Percentiles rank a stretch among this genome's conserved stretches.
Evolutionary conservation across 2,888 invertebrate species (phyloP).

Genomic region (Eupithecia subfuscata): DNA sequence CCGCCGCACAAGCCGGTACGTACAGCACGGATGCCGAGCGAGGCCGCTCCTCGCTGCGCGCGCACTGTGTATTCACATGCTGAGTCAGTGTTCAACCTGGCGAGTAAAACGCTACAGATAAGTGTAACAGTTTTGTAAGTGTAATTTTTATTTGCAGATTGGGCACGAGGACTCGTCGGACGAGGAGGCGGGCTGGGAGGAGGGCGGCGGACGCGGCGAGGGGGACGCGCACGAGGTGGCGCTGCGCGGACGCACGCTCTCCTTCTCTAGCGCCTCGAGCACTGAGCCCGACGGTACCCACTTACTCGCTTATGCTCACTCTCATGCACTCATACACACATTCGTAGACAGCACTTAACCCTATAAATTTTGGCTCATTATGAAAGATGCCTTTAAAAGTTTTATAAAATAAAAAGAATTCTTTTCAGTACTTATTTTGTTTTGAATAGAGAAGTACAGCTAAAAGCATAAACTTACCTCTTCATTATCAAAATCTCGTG

Average conservation of each 20-base stretch:
- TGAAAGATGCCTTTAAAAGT: background rate
- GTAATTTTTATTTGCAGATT: background rate
- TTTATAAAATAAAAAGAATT: too few relatives aligned
- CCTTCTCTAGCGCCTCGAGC: conserved; percentile 75
- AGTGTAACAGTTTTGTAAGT: background rate
- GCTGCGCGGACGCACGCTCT: conserved; percentile 68
- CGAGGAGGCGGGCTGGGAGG: conserved; percentile 85
- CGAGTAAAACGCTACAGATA: background rate
- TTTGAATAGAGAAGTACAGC: too few relatives aligned
- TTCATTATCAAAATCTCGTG: background rate
- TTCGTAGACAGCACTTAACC: background rate
- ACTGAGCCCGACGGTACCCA: conserved; percentile 69
- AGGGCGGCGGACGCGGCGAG: conserved; percentile 69
- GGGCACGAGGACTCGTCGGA: conserved; percentile 44
- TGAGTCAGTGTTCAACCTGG: too few relatives aligned
- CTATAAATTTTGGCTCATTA: background rate
- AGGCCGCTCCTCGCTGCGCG: too few relatives aligned
- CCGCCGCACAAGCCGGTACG: conserved; percentile 62
- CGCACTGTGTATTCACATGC: too few relatives aligned
- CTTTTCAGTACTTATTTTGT: too few relatives aligned
- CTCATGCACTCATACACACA: background rate
- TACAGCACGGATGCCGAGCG: background rate
- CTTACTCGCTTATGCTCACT: background rate
- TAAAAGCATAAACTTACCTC: too few relatives aligned
- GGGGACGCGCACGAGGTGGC: conserved; percentile 62